Evolutionary conservation across 2,888 invertebrate genomes (phyloP), one percentile per base, ranked within the genome.

Genomic region (Mythimna albipuncta): DNA sequence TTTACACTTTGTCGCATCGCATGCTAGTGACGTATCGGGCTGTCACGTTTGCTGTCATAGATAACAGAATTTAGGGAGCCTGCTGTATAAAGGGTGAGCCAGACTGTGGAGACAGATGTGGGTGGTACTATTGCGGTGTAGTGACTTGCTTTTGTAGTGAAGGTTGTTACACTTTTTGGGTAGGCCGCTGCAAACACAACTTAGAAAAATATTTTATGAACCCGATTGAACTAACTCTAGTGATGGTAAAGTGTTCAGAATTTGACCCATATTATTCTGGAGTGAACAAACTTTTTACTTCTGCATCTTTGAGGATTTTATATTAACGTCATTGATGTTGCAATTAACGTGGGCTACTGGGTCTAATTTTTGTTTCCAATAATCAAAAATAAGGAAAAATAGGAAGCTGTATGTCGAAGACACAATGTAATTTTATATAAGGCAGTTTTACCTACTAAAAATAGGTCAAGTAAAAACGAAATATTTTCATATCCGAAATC

Each of bases 11-110:
- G 70, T 62, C 77, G 63, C 82, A 70, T 77, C 73, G 62, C 80
- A 64, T 71, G 63, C 72, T 74, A 16, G 47, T 47, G 71, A 74
- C 77, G 69, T 79, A 84, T 82, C 72, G 72, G 61, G 67, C 68
- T 75, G 77, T 74, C 86, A 72, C 66, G 62, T 74, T 63, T 21
- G 75, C 75, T 86, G 85, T 74, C 86, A 84, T 79, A 82, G 75
- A 85, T 79, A 82, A 69, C 73, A 26, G 54, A 84, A 85, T 86
- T 81, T 79, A 79, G 77, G 75, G 75, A 61, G 72, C 64, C 41
- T 71, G 62, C 66, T 69, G 64, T 64, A 62, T 65, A 66, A 38
- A 72, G 74, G 62, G 61, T 61, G 13, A 54, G 3, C 21, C 32
- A 52, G 35, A 64, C 47, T 50, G 47, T 64, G 52, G n/a, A n/a